These are phyloP conservation scores for Oxyura jamaicensis DNA, from an alignment of 2,113 vertebrate genomes.

Conservation along the genomic window DNA sequence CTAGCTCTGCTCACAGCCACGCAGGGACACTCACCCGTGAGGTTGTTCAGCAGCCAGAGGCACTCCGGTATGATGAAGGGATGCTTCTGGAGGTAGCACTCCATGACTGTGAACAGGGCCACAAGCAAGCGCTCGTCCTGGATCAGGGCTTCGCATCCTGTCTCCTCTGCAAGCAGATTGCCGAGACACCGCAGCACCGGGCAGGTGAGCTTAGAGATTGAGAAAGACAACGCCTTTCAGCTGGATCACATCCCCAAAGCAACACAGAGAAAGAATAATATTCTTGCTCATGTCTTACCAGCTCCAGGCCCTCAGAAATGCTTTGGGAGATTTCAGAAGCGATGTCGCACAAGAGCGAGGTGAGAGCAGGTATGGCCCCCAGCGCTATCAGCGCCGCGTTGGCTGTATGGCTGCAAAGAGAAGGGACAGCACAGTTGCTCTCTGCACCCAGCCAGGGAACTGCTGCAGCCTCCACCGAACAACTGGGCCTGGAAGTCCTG, in stretches of 20 bases:
- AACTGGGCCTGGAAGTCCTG: not conserved
- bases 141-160: slow-evolving; percentile 7
- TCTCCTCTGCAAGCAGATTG: slow-evolving; percentile 83
- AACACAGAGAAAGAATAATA: fast-evolving
- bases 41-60: slow-evolving; percentile 94
- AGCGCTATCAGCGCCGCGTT: slow-evolving; percentile 71
- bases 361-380: slow-evolving; percentile 79
- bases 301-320: slow-evolving; percentile 78
- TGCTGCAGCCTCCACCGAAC: not conserved
- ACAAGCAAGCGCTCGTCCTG: slow-evolving; percentile 77
- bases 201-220: slow-evolving; percentile 81
- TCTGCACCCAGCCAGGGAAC: not conserved
- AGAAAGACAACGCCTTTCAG: not conserved
- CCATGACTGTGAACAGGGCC: slow-evolving; percentile 84
- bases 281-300: slow-evolving; percentile 76
- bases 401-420: slow-evolving; percentile 73
- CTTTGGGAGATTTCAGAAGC: slow-evolving; percentile 76
- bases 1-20: not conserved
- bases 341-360: slow-evolving; percentile 80
- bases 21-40: slow-evolving; percentile 80
- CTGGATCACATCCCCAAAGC: fast-evolving
- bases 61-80: slow-evolving; percentile 84
- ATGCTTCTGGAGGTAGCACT: slow-evolving; percentile 79
- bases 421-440: not conserved
- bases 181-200: slow-evolving; percentile 90